Base-by-base conservation (phyloP, 2,113 vertebrate species). In the Esox niger region DNA sequence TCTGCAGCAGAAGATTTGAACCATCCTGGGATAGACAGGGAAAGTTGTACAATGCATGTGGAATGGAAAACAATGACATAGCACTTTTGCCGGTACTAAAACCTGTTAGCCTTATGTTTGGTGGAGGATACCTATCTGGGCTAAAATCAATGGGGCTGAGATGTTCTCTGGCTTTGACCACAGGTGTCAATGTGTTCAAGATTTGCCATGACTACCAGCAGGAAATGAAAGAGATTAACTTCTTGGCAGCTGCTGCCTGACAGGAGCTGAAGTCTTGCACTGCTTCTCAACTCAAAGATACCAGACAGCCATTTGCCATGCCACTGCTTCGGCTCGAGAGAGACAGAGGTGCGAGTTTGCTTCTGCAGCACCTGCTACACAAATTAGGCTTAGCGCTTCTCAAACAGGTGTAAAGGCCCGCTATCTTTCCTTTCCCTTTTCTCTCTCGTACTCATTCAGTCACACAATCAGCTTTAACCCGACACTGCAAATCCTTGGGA, bases 341-440 rank as follows among this genome's bases (percentile, higher is more conserved):
- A 30, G 9, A 15, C 27, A 29, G n/a, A n/a, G 29, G 58, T 62
- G 71, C 64, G 69, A 79, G 49, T 64, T 68, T 47, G 66, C 67
- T 54, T 64, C 73, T 71, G 66, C 54, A 0, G 30, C 75, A 69
- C 71, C 71, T 78, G 70, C 69, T 75, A 70, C 69, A 73, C 27
- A 30, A 62, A 68, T 30, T 43, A 11, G 73, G 13, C 27, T 63
- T 62, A 29, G 43, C 64, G 5, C 8, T 3, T 33, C 38, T 71
- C 54, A 68, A 47, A 66, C 29, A 74, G 58, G 49, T 55, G 55
- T 73, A 9, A 20, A 11, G 32, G 17, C 13, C 21, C 47, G 52
- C 27, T 23, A 66, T 62, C 23, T 58, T 60, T 21, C 7, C 26
- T 70, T 23, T 66, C 23, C 52, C 58, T 47, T 6, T 20, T n/a